Evolutionary conservation across 2,113 vertebrate genomes (phyloP), one percentile per base, ranked within the genome.

Genomic region (Varanus komodoensis): DNA sequence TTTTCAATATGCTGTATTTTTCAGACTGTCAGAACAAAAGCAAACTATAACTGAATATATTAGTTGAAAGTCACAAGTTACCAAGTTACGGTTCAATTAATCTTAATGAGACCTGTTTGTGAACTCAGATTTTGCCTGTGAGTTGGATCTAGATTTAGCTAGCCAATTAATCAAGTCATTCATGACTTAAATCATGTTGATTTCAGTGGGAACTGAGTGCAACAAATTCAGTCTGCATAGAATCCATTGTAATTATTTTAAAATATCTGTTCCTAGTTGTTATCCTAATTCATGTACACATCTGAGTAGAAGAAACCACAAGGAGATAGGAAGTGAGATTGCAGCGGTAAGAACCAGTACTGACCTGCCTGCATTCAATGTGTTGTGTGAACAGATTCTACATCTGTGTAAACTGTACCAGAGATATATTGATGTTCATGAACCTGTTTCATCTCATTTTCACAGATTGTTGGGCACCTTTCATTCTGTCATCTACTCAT

Each of bases 1-100:
- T 88, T 88, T 71, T 34, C 87, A 78, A 88, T 29, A 88, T 82
- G 87, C 48, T 73, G n/a, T n/a, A 54, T 82, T 25, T 81, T 73
- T 21, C 57, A 82, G 64, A 38, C 21, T 69, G 52, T 27, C 38
- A 50, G 57, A 57, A n/a, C 27, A 87, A 23, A 71, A 88, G 71
- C 81, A 52, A 52, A 44, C 38, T 44, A 44, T 44, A 44, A 44
- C 38, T 44, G 38, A 44, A 44, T 34, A 34, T 38, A 34, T n/a
- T 64, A 29, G 38, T 12, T 38, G 12, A 69, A 34, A 84, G 4
- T 6, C 15, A 29, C 21, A 78, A 48, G 17, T 25, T 21, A 78
- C 19, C 7, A 48, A 25, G 11, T 48, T 44, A 44, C 38, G 29
- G 5, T 69, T 7, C 38, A 27, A 32, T 84, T 23, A 29, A 57